phyloP scores from a whole-genome alignment of 2,113 vertebrate species.

The Peromyscus polionotus region DNA sequence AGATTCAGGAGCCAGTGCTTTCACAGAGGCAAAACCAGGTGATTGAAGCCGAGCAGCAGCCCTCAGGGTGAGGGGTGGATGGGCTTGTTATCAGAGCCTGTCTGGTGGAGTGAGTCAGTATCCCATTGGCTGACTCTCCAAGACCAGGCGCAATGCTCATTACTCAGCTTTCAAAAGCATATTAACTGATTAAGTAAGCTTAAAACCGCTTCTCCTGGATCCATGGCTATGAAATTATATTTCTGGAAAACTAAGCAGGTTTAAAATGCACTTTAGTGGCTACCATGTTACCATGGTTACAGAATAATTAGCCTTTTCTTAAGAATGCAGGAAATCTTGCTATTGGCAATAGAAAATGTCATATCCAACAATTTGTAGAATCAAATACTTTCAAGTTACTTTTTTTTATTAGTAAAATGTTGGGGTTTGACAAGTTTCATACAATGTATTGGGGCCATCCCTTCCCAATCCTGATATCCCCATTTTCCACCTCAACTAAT shows the following conservation, averaged over 20 bases:
- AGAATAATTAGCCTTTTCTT: slow-evolving; percentile 28
- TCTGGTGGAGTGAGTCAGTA: too few relatives aligned
- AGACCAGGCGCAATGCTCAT: not conserved
- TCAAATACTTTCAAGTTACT: not conserved
- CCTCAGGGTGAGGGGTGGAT: not conserved
- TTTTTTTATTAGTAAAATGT: not conserved
- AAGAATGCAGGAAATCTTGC: not conserved
- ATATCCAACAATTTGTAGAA: slow-evolving; percentile 10
- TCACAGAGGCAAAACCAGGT: not conserved
- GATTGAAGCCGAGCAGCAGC: fast-evolving
- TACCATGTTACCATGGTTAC: not conserved
- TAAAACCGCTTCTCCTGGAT: slow-evolving; percentile 20
- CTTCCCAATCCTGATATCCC: not conserved
- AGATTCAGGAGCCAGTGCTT: not conserved
- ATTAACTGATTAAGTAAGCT: not conserved
- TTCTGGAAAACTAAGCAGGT: not conserved
- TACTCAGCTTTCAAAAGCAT: not conserved
- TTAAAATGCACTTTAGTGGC: slow-evolving; percentile 34
- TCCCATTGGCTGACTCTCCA: not conserved
- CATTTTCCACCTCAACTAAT: not conserved
- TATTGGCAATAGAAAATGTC: slow-evolving; percentile 49
- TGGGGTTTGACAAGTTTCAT: not conserved
- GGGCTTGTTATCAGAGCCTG: not conserved
- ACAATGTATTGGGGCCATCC: too few relatives aligned
- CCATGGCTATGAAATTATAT: not conserved